These are phyloP conservation scores for Champsocephalus esox DNA, from an alignment of 2,797 vertebrate species.

Conservation along the genomic window DNA sequence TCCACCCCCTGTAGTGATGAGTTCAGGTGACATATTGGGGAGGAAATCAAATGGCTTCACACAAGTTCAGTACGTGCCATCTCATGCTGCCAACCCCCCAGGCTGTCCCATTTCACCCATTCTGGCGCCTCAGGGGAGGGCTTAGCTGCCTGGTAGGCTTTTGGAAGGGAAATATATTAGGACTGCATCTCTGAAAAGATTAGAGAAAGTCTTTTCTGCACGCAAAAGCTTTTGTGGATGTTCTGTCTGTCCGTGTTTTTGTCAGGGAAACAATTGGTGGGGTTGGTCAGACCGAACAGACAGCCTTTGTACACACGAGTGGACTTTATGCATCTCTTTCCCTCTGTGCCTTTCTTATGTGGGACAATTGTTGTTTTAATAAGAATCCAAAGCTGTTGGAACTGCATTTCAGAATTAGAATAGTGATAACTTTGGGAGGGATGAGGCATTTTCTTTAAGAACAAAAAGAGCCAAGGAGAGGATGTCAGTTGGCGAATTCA, in stretches of 20 bases:
- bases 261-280: constrained; percentile 28
- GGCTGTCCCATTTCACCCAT: constrained; percentile 37
- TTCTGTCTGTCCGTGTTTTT: constrained; percentile 24
- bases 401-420: constrained; percentile 13
- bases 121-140: constrained; percentile 29
- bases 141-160: constrained; percentile 12
- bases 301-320: neutral
- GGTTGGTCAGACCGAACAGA: neutral
- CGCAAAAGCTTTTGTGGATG: constrained; percentile 18
- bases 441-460: constrained; percentile 9
- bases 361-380: constrained; percentile 10
- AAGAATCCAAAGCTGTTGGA: constrained; percentile 20
- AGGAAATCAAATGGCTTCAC: constrained; percentile 60
- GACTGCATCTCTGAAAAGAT: constrained; percentile 34
- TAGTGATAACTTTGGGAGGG: neutral
- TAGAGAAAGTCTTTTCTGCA: constrained; percentile 16
- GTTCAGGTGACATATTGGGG: constrained; percentile 44
- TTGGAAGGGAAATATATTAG: constrained; percentile 36
- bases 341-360: constrained; percentile 2
- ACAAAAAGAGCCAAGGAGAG: constrained; percentile 17
- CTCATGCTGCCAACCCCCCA: constrained; percentile 41
- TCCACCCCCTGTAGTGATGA: constrained; percentile 57
- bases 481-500: constrained; percentile 58
- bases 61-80: constrained; percentile 16
- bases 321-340: neutral